phyloP scores from a whole-genome alignment of 1,140 invertebrate species.

The Sitodiplosis mosellana region DNA sequence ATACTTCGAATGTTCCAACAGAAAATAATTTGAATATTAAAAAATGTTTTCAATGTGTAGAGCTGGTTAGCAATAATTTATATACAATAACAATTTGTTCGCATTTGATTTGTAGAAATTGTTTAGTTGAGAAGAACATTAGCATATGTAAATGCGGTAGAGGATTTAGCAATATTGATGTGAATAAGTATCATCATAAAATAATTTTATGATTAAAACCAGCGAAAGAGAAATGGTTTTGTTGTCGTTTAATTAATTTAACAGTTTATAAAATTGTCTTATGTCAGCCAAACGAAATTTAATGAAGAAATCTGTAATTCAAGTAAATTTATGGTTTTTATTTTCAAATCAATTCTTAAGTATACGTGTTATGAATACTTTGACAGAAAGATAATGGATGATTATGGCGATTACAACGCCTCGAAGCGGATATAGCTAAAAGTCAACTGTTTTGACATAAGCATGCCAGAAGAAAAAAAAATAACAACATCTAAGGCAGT shows the following conservation, averaged over 20 bases:
- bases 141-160: not conserved
- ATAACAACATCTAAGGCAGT: too few species aligned
- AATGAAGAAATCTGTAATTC: not conserved
- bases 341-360: not conserved
- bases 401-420: too few species aligned
- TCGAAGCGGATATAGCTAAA: too few species aligned
- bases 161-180: not conserved
- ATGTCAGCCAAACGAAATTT: not conserved
- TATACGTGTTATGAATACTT: not conserved
- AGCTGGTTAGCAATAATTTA: not conserved
- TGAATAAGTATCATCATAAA: not conserved
- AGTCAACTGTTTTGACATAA: too few species aligned
- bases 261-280: not conserved
- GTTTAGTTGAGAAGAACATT: not conserved
- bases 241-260: not conserved
- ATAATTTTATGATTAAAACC: too few species aligned
- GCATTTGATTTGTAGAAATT: not conserved
- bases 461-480: too few species aligned
- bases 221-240: not conserved
- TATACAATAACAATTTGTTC: not conserved
- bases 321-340: too few species aligned
- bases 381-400: too few species aligned
- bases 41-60: too few species aligned
- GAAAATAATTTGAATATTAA: too few species aligned
- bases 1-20: too few species aligned